These are phyloP conservation scores for Tachina lurida DNA, from an alignment of 2,888 invertebrate species.

Conservation along the genomic window DNA sequence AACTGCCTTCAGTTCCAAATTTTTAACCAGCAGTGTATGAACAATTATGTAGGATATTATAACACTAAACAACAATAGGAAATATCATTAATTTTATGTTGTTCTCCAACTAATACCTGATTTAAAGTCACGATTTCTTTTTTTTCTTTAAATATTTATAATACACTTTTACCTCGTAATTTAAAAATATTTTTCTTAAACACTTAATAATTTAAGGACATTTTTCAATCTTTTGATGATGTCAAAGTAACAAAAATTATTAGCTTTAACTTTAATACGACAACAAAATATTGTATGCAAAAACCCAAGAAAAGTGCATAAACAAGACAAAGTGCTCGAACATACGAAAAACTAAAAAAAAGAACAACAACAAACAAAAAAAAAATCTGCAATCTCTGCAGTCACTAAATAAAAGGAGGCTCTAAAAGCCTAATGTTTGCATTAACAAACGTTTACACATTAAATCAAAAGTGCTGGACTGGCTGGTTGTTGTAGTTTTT, in stretches of 20 bases:
- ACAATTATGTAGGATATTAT: background rate
- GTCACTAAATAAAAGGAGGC: conserved; percentile 73
- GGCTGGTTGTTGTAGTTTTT: conserved; percentile 18
- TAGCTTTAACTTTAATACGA: conserved; percentile 81
- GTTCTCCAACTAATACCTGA: conserved; percentile 9
- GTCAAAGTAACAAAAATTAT: conserved; percentile 78
- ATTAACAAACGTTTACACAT: conserved; percentile 39
- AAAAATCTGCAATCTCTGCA: conserved; percentile 69
- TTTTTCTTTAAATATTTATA: conserved; percentile 25
- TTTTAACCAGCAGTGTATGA: background rate
- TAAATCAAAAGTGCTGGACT: conserved; percentile 64
- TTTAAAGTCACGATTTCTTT: conserved; percentile 67
- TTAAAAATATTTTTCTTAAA: conserved; percentile 69
- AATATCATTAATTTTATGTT: background rate
- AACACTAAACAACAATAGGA: background rate
- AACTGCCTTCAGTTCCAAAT: too few species aligned
- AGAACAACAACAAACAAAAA: conserved; percentile 70
- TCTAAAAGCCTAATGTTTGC: conserved; percentile 55
- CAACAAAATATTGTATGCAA: conserved; percentile 65
- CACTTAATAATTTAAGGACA: conserved; percentile 81
- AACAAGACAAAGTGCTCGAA: conserved; percentile 26
- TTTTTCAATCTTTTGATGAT: conserved; percentile 83
- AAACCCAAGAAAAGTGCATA: conserved; percentile 48
- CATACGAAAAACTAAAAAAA: conserved; percentile 74
- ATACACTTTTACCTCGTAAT: conserved; percentile 54